phyloP scores from a whole-genome alignment of 2,888 invertebrate species.

The Allygus modestus region DNA sequence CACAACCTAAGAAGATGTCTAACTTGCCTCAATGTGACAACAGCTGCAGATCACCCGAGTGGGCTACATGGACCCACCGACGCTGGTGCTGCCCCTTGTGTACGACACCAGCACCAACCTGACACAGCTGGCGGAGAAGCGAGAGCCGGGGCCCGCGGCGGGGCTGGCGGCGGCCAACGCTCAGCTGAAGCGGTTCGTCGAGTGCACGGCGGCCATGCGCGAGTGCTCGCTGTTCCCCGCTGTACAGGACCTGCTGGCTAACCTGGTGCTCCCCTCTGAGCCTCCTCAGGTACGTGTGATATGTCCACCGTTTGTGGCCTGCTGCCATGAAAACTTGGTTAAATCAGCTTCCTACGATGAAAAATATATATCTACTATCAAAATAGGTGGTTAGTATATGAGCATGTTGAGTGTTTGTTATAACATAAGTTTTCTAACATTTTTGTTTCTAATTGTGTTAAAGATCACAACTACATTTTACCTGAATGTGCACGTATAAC shows the following conservation, averaged over 20 bases:
- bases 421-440: too few species aligned
- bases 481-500: too few species aligned
- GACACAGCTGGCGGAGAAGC: slow-evolving; percentile 91
- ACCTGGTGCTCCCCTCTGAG: slow-evolving; percentile 89
- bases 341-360: too few species aligned
- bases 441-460: too few species aligned
- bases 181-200: slow-evolving; percentile 84
- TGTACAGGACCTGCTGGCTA: slow-evolving; percentile 90
- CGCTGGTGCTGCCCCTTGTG: slow-evolving; percentile 91
- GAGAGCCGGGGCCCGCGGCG: slow-evolving; percentile 81
- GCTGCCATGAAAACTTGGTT: slow-evolving; percentile 56
- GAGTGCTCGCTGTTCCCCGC: slow-evolving; percentile 96
- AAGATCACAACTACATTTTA: too few species aligned
- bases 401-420: too few species aligned
- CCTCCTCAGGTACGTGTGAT: slow-evolving; percentile 75
- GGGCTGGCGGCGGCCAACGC: slow-evolving; percentile 81
- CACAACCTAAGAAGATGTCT: too few species aligned
- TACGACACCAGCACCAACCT: slow-evolving; percentile 93
- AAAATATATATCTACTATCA: too few species aligned
- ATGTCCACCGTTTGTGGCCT: too few species aligned
- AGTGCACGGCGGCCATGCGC: slow-evolving; percentile 80
- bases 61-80: slow-evolving; percentile 83
- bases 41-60: slow-evolving; percentile 87
- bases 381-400: too few species aligned
- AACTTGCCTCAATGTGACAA: too few species aligned